These are phyloP conservation scores for Varanus komodoensis DNA, from an alignment of 2,113 vertebrate species.

Conservation along the genomic window DNA sequence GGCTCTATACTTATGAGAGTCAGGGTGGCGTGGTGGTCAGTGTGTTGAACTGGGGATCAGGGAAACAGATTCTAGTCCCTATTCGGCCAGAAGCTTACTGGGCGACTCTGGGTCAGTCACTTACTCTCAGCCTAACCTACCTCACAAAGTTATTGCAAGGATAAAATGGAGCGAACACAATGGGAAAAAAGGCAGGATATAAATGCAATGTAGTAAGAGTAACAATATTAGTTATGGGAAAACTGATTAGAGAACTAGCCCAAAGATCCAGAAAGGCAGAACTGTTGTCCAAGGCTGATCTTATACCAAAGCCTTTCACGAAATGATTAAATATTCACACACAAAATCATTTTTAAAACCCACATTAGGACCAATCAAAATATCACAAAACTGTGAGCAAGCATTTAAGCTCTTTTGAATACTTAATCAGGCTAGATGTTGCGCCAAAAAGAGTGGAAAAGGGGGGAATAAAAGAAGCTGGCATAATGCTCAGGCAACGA, in stretches of 20 bases:
- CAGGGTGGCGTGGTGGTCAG: no score
- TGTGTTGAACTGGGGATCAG: no score
- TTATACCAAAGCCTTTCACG: background rate
- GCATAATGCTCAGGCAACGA: background rate
- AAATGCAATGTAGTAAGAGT: no score
- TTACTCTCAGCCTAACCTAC: no score
- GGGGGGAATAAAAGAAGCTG: background rate
- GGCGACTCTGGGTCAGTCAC: no score
- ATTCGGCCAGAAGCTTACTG: no score
- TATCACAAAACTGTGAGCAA: no score
- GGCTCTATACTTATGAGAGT: background rate
- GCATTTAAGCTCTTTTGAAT: background rate
- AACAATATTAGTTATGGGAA: background rate
- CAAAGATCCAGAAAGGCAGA: background rate
- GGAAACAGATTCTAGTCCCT: no score
- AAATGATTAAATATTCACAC: background rate
- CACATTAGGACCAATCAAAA: background rate
- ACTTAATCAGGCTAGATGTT: background rate
- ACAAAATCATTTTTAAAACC: background rate
- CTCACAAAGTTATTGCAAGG: no score
- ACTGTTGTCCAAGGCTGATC: no score
- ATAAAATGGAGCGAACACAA: no score
- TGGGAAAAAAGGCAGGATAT: no score
- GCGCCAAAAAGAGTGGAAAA: background rate
- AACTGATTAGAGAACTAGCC: background rate